A percentile compares a stretch with the other conserved stretches of the same genome.
These are phyloP conservation scores for Thripadectes ignobilis DNA, from an alignment of 2,797 vertebrate genomes.

Conservation along the genomic window DNA sequence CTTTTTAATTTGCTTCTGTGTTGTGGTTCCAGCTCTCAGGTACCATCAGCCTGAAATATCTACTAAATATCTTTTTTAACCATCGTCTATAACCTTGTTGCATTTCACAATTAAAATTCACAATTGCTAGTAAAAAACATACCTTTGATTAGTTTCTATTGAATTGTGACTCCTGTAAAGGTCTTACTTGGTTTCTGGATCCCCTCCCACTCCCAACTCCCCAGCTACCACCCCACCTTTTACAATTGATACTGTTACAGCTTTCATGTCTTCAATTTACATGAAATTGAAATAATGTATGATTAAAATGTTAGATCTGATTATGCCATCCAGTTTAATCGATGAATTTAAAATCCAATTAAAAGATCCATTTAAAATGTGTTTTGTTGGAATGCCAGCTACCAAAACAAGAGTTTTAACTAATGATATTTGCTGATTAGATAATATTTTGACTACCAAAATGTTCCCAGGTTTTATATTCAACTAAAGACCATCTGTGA, in stretches of 20 bases:
- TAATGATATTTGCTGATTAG: background rate
- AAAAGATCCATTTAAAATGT: background rate
- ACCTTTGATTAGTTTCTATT: background rate
- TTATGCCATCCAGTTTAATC: background rate
- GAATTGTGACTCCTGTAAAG: background rate
- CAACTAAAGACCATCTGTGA: background rate
- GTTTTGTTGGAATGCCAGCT: background rate
- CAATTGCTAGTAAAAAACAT: background rate
- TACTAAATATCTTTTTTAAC: background rate
- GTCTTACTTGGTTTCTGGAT: background rate
- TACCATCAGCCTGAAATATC: background rate
- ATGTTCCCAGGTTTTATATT: background rate
- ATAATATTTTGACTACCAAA: conserved; percentile 28
- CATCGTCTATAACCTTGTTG: background rate
- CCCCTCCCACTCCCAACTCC: fast-evolving
- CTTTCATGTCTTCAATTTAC: background rate
- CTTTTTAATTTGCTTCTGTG: background rate
- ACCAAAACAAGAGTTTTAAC: background rate
- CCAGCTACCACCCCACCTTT: fast-evolving
- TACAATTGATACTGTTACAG: background rate
- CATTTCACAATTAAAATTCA: background rate
- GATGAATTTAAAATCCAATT: background rate
- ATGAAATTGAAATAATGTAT: background rate
- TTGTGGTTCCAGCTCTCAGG: background rate
- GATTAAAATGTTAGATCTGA: background rate